Evolutionary conservation across 2,888 invertebrate species (phyloP), one percentile per base, ranked within the genome.

Genomic region (Elaeidobius kamerunicus): DNA sequence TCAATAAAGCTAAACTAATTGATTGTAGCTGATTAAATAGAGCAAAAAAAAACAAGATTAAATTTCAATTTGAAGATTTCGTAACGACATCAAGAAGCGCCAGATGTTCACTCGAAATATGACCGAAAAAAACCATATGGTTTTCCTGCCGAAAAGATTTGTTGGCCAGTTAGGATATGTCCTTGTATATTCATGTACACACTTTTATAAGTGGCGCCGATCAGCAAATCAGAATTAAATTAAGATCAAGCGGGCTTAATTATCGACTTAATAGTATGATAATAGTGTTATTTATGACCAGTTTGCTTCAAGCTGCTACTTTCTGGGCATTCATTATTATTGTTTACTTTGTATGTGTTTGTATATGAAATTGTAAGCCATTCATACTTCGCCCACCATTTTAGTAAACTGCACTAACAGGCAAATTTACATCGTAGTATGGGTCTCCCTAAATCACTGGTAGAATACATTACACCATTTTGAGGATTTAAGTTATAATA

Each of bases 211-310:
- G 61, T 64, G 67, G 66, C 67, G 68, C 66, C 66, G 63, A 58
- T 58, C 42, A 60, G 62, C 64, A 58, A 63, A 65, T 63, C 60
- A 62, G 63, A 64, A 65, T 65, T 61, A 62, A 65, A 63, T 65
- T 65, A 64, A 65, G 64, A 65, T 66, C 62, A 63, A 65, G 60
- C 64, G 58, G 60, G 61, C 63, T 62, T 63, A 64, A 65, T 66
- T 64, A 64, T 60, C 59, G 41, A 59, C 60, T 56, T 63, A 64
- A 63, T 63, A 60, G 61, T 61, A 60, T 58, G 64, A 64, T 65
- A 64, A 66, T 64, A 61, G 63, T 51, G 61, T 63, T 63, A 65
- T 67, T 66, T 65, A 65, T 64, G 57, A 49, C 50, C 50, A 42
- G 43, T 55, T 55, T 36, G 55, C 45, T 55, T 27, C 45, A n/a